A percentile compares a stretch with the other conserved stretches of the same genome.
phyloP scores from a whole-genome alignment of 2,113 vertebrate genomes.

The Ancistrus triradiatus region DNA sequence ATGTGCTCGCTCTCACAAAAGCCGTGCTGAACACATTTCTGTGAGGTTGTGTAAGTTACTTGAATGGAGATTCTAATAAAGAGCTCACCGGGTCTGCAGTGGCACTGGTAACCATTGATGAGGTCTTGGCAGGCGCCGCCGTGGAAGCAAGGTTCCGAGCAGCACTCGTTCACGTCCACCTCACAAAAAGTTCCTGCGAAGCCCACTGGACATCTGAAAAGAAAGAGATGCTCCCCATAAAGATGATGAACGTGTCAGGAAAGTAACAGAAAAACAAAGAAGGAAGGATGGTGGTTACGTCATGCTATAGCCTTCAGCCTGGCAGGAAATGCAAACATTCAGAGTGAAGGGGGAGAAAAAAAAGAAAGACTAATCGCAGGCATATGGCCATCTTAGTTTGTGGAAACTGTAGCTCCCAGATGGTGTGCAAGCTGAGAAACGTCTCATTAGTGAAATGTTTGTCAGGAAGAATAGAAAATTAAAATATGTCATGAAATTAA shows the following conservation, averaged over 20 bases:
- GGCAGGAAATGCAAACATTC: conserved; percentile 15
- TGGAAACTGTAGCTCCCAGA: conserved; percentile 25
- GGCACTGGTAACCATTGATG: conserved; percentile 77
- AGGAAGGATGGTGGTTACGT: neutral
- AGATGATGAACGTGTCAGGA: conserved; percentile 13
- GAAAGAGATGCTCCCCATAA: conserved; percentile 40
- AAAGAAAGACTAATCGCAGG: conserved; percentile 7
- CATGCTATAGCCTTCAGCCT: conserved; percentile 7
- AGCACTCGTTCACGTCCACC: conserved; percentile 78
- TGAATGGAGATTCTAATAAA: conserved; percentile 13
- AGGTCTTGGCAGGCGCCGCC: conserved; percentile 75
- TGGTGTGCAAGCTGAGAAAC: conserved; percentile 32
- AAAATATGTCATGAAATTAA: conserved; percentile 8
- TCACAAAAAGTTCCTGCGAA: conserved; percentile 73
- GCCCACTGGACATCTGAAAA: conserved; percentile 67
- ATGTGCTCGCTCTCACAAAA: conserved; percentile 59
- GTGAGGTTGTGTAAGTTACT: conserved; percentile 57
- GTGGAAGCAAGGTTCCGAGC: conserved; percentile 77
- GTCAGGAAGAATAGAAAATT: conserved; percentile 13
- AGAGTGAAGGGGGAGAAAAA: neutral
- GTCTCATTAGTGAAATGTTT: conserved; percentile 34
- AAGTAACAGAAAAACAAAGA: conserved; percentile 4
- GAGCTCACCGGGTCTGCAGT: conserved; percentile 74
- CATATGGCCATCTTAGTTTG: conserved; percentile 36
- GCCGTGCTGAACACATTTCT: conserved; percentile 63